Evolutionary conservation across 2,113 vertebrate species (phyloP), one percentile per base, ranked within the genome.

Genomic region (Hippocampus comes): DNA sequence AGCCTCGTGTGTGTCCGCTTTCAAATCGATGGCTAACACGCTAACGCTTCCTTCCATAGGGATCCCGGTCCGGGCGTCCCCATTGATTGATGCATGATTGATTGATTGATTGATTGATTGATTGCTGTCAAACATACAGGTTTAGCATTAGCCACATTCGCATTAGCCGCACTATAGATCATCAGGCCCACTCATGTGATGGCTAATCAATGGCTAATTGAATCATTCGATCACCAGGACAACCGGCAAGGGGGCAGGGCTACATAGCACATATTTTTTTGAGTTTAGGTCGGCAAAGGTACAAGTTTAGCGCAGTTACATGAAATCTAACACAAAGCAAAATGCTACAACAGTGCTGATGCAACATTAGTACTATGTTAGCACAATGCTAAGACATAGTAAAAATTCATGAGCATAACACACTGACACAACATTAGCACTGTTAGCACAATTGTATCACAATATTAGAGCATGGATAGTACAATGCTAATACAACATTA

Each of bases 81-180:
- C n/a, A 57, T 25, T 27, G 56, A 59, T 59, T 27, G 56, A 59
- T 14, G 56, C 23, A 57, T 27, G 23, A 59, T 25, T 18, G 11
- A 27, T 46, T 4, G 12, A 30, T 61, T 9, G 12, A 30, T 61
- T 9, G 42, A 66, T 46, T 43, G 42, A 66, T 48, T 25, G 63
- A 43, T 43, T 30, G 27, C 15, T 30, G 59, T 61, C 27, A 17
- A 23, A n/a, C 63, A 14, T 27, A 17, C 21, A 21, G 23, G 43
- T 14, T 65, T 65, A 64, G 63, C 63, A 8, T 65, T 65, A 64
- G 63, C 63, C 63, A 64, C 59, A 61, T 34, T 61, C 18, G 27
- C 30, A 18, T 61, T 34, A 61, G 59, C 27, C 25, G 59, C 15
- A 30, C 21, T 56, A 56, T 56, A 23, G 53, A 56, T 56, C 53